Evolutionary conservation across 1,140 invertebrate genomes (phyloP).

Genomic region (Drosophila aff.): DNA sequence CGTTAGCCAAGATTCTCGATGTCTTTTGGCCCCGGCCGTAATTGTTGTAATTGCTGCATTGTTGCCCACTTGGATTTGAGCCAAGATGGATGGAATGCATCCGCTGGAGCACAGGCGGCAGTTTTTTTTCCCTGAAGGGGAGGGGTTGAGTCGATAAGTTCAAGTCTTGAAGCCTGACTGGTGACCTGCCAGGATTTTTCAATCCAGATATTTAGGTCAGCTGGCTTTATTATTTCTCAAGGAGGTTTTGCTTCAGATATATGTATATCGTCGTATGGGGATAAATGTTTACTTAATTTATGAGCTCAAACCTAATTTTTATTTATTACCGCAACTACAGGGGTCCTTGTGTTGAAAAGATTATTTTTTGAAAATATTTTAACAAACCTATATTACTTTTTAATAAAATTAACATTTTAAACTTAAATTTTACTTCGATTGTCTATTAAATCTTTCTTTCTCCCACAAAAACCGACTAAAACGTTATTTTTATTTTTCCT

Average conservation of each 20-base stretch:
- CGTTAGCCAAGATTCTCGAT: constrained; percentile 59
- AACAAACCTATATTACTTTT: too few species aligned
- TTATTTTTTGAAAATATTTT: too few species aligned
- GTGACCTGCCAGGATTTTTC: background rate
- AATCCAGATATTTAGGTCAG: constrained; percentile 1
- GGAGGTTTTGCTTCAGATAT: background rate
- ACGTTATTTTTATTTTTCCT: too few species aligned
- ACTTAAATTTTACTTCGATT: too few species aligned
- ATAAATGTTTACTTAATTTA: background rate
- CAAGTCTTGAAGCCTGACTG: constrained; percentile 1
- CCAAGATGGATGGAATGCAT: constrained; percentile 15
- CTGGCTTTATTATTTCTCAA: background rate
- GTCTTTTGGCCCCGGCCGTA: constrained; percentile 38
- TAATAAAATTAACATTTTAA: too few species aligned
- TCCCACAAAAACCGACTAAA: background rate
- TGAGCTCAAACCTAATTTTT: background rate
- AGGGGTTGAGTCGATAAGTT: constrained; percentile 1
- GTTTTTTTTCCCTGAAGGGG: background rate
- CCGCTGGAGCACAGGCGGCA: background rate
- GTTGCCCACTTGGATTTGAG: constrained; percentile 15
- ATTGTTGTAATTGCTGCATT: constrained; percentile 58
- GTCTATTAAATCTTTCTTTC: too few species aligned
- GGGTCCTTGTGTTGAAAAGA: background rate
- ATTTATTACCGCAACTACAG: background rate
- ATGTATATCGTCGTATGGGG: background rate